phyloP scores from a whole-genome alignment of 2,113 vertebrate species.

The Corythaeola cristata region DNA sequence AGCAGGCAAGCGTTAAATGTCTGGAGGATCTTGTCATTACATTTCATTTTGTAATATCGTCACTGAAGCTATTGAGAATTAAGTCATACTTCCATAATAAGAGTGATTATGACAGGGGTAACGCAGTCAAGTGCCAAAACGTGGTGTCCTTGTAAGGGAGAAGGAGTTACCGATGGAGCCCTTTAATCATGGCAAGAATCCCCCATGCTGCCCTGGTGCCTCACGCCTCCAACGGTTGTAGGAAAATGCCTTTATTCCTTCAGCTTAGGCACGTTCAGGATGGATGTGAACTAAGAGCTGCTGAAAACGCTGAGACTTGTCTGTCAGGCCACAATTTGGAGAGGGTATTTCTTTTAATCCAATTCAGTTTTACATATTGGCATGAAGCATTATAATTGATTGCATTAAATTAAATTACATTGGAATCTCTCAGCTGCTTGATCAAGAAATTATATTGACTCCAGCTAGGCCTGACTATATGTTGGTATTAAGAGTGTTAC shows the following conservation, averaged over 20 bases:
- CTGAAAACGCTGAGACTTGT: conserved; percentile 53
- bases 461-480: conserved; percentile 10
- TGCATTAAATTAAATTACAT: conserved; percentile 59
- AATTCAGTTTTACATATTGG: conserved; percentile 52
- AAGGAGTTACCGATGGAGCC: neutral
- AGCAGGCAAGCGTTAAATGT: neutral
- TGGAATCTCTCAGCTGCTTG: conserved; percentile 54
- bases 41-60: neutral
- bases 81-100: neutral
- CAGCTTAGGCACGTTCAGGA: neutral
- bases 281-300: conserved; percentile 1
- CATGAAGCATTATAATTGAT: conserved; percentile 51
- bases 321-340: conserved; percentile 36
- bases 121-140: conserved; percentile 12
- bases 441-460: conserved; percentile 42
- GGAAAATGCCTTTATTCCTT: conserved; percentile 18
- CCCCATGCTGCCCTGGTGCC: rapidly evolving
- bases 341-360: conserved; percentile 59
- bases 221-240: neutral
- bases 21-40: neutral
- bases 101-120: neutral
- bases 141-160: neutral
- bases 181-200: neutral
- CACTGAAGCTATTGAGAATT: neutral
- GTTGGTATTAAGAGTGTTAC: conserved; percentile 59